Evolutionary conservation across 2,113 vertebrate species (phyloP), one percentile per base, ranked within the genome.

Genomic region (Rostratula benghalensis): DNA sequence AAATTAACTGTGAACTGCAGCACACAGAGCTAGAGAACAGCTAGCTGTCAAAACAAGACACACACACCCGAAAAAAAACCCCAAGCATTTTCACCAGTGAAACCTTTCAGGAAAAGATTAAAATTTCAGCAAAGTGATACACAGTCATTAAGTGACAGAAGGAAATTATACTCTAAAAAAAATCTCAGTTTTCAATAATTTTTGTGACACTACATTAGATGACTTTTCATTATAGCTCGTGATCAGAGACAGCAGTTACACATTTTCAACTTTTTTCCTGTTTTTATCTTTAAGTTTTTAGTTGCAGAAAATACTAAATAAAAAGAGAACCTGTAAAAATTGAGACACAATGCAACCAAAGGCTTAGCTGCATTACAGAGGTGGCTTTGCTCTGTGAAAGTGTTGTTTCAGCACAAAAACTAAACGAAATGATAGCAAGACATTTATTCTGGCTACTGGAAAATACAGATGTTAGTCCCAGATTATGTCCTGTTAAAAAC

Each of bases 381-480:
- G 10, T 75, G 27, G 8, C 59, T 93, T 77, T 71, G 33, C 37
- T 61, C 41, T 1, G 6, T 20, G 39, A 12, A 85, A 78, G 12
- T 15, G n/a, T n/a, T 64, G n/a, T 35, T 85, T 92, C 87, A 91
- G 60, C 67, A 81, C 91, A 51, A 95, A 76, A 94, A 67, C 17
- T 10, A 60, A 50, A 86, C 81, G 37, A 68, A 70, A 74, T 94
- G 57, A 80, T 78, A 57, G 1, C 17, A 73, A 43, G 41, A 79
- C 57, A 75, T 86, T 95, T 87, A 94, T 89, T 95, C 59, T 7
- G 5, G 53, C 59, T 31, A 85, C 84, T 91, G 63, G 53, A 93
- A 94, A 91, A 94, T 91, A 79, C 89, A 94, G 89, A 94, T 91
- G 83, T 80, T 91, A 96, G 50, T 43, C n/a, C 64, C 81, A 67